Base-by-base conservation (phyloP, 2,888 invertebrate species). In the Thymelicus lineola region DNA sequence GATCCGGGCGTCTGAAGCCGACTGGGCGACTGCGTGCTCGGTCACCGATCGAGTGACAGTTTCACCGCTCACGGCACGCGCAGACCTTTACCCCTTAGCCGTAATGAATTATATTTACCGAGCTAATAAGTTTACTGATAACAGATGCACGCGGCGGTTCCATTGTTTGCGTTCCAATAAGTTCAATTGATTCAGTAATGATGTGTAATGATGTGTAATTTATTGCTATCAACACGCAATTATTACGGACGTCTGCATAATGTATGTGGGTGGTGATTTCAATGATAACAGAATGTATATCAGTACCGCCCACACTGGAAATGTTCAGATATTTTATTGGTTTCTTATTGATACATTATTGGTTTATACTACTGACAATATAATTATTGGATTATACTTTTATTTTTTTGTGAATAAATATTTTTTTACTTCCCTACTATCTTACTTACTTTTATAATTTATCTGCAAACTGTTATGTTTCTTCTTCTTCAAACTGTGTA, bases 51-150 rank as follows among this genome's bases (percentile, higher is more conserved):
- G 80, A 82, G 78, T 82, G 79, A 85, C 82, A 81, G 81, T 70
- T 77, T 80, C 75, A 79, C 80, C 84, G 90, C 77, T 80, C 75
- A 79, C 80, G 84, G 90, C 91, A 91, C 93, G 91, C 82, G 90
- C 83, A 89, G 84, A 91, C 88, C 92, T 93, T 90, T 91, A 88
- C 82, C 85, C 85, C 91, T 89, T 86, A 85, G 78, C 81, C 82
- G 85, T 86, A 82, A 86, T 87, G 88, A 85, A 88, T 89, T 83
- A 53, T 89, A 90, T 90, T 90, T 91, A 87, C 86, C 78, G 73
- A 85, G 78, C 79, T 85, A 88, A 87, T 86, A 83, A 85, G 77
- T 77, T 83, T 80, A 80, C 75, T 78, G 89, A 89, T 91, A 90
- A 86, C 78, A 82, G 79, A 80, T 82, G 83, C 86, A 82, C 85